Evolutionary conservation across 2,888 invertebrate species (phyloP), one percentile per base, ranked within the genome.

Genomic region (Amphipyra berbera): DNA sequence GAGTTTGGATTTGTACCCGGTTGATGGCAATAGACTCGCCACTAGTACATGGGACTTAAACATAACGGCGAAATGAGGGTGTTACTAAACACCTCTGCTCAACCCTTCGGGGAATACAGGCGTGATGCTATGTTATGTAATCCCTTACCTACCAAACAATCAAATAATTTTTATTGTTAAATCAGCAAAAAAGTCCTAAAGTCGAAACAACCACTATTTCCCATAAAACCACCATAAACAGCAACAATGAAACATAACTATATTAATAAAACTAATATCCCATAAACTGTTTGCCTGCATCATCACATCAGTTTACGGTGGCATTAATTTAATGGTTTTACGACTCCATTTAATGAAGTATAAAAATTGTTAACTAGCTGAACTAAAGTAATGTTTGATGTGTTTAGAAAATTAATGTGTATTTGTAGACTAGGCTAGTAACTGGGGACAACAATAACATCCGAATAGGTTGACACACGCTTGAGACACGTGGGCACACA

Each of bases 311-410:
- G 46, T 78, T 79, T 75, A 79, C 57, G 60, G 47, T 30, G 41
- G 2, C 61, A 72, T 78, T 70, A 68, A 72, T 42, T 68, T 68
- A 74, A 74, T 74, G 46, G 35, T 9, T 76, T 78, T 64, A 76
- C 35, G 50, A 67, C 65, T 21, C n/a, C 6, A 54, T 49, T 72
- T 60, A 61, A 40, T 77, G 60, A 74, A 61, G 63, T 69, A 62
- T 77, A 68, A 77, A 77, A 73, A 69, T 64, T 69, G 69, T 69
- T 71, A 58, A 66, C 66, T 56, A 58, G 64, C 49, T 42, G 38
- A 57, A 48, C 61, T 64, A 49, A 52, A 54, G 59, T 38, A 21
- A 27, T 68, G 15, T 65, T 59, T 40, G 49, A 41, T 55, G 33
- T 14, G 37, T 14, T 49, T 46, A 3, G 10, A 15, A 12, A 15